Conservation (phyloP, 1,140 invertebrate genomes). For the Melanaphis sacchari region DNA sequence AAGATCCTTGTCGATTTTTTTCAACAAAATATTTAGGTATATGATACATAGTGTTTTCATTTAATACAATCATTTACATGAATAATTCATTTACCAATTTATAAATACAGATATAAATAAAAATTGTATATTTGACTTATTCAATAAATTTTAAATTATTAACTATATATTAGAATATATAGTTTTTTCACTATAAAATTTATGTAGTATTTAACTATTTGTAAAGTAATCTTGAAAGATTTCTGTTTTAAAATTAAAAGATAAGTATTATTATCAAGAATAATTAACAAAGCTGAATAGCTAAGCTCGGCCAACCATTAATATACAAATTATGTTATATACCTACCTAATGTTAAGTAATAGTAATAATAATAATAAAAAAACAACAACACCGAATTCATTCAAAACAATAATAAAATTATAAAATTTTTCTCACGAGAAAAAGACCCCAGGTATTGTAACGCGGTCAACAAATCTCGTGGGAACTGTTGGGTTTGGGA, state of each 20-base stretch:
- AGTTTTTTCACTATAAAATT: background rate
- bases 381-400: conserved; percentile 24
- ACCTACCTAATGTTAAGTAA: background rate
- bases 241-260: background rate
- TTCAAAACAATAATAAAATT: conserved; percentile 40
- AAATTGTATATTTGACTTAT: background rate
- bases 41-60: background rate
- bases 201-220: background rate
- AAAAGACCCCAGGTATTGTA: conserved; percentile 34
- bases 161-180: background rate
- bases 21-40: background rate
- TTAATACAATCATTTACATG: background rate
- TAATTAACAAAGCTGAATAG: background rate
- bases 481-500: conserved; percentile 21
- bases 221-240: background rate
- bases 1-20: background rate
- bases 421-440: conserved; percentile 45
- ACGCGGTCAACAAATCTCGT: conserved; percentile 43
- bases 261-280: background rate
- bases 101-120: background rate
- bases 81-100: background rate
- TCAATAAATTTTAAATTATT: background rate
- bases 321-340: too few species aligned
- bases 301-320: too few species aligned
- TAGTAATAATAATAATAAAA: background rate